Evolutionary conservation across 2,113 vertebrate species (phyloP).

Genomic region (Istiophorus platypterus): DNA sequence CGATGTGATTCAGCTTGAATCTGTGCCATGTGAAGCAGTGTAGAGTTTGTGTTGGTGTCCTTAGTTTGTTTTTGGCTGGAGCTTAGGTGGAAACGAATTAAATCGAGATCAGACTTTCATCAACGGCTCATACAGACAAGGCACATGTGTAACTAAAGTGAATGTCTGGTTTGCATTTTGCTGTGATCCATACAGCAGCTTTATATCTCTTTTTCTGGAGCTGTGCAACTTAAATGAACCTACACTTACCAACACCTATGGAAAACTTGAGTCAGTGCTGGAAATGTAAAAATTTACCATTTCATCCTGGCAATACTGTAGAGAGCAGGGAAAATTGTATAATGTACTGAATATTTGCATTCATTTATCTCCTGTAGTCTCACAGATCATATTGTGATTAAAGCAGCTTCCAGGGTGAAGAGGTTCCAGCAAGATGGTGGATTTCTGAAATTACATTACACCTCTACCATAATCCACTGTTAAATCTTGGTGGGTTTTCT

Average conservation of each 20-base stretch:
- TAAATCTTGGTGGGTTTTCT: conserved; percentile 3
- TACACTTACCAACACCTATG: too few species aligned
- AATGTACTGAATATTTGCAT: conserved; percentile 48
- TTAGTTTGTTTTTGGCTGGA: conserved; percentile 20
- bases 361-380: conserved; percentile 30
- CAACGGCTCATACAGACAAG: neutral
- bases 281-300: conserved; percentile 54
- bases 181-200: neutral
- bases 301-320: conserved; percentile 47
- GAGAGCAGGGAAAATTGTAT: conserved; percentile 6
- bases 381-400: conserved; percentile 27
- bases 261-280: conserved; percentile 45
- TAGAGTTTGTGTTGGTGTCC: conserved; percentile 31
- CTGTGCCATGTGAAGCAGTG: conserved; percentile 20
- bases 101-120: neutral
- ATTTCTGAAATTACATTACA: conserved; percentile 13
- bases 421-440: conserved; percentile 19
- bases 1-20: conserved; percentile 50
- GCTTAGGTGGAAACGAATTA: conserved; percentile 27
- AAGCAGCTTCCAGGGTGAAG: conserved; percentile 17
- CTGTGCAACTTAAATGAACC: conserved; percentile 47
- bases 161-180: conserved; percentile 15
- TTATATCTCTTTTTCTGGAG: neutral
- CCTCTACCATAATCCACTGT: conserved; percentile 1
- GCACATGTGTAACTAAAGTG: neutral